Base-by-base conservation (phyloP, 2,113 vertebrate genomes). In the Nibea albiflora region DNA sequence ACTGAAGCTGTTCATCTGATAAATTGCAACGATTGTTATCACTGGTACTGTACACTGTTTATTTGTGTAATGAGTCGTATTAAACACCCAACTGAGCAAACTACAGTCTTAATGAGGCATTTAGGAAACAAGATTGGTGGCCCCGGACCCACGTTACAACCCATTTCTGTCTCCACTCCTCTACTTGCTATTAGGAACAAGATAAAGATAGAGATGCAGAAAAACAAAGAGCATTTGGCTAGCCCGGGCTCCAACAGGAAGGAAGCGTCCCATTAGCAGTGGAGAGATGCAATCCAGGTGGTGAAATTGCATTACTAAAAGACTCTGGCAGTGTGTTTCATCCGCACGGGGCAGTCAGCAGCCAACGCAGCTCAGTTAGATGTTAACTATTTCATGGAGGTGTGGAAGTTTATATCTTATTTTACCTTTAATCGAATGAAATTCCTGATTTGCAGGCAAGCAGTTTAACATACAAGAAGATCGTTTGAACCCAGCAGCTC, bases 201-300 rank as follows among this genome's bases (percentile, higher is more conserved):
- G 61, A 87, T 79, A 75, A 78, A 85, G 65, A 66, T 42, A n/a
- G 63, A 73, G 78, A 69, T 83, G 58, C 31, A 68, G 60, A 31
- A 49, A 82, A 77, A 80, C 46, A 81, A 73, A 82, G 61, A 63
- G 17, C 20, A 54, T 69, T 80, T 79, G 62, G 5, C 15, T 64
- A 62, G 42, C 28, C 31, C 22, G 42, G 62, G 84, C 53, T 86
- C 75, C 89, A 75, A 88, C 73, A 78, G 80, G 63, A 66, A 62
- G 78, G 64, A 57, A 76, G 78, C 69, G 79, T 85, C 73, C 85
- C 44, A 84, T 90, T 80, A 85, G 74, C 74, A 17, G 57, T 58
- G 81, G 84, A 67, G 76, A 92, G 87, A 93, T 88, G 84, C 78
- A 54, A 81, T 80, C 69, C 79, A 76, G 62, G 49, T 63, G 69